Percentiles rank a stretch among this genome's conserved stretches.
These are phyloP conservation scores for Clarias batrachus DNA, from an alignment of 2,113 vertebrate genomes.

Conservation along the genomic window DNA sequence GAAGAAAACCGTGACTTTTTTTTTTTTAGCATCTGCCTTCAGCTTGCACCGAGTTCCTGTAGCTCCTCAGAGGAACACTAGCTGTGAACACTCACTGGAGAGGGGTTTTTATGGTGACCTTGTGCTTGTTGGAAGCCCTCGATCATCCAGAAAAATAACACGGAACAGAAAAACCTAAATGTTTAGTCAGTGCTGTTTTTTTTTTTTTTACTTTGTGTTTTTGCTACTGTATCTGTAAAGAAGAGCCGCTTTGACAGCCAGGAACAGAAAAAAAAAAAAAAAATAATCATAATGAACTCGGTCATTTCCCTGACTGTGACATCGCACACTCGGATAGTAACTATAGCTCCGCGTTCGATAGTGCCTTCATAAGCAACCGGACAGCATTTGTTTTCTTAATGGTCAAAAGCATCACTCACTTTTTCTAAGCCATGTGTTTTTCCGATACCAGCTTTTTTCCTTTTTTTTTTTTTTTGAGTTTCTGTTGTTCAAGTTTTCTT, in stretches of 20 bases:
- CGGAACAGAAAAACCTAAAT: background rate
- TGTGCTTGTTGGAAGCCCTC: background rate
- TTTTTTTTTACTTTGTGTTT: background rate
- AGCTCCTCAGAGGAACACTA: background rate
- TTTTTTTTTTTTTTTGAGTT: background rate
- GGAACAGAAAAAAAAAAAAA: background rate
- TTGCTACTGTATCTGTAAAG: background rate
- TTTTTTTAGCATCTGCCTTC: background rate
- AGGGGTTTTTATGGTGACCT: background rate
- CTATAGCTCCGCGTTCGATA: slow-evolving; percentile 46
- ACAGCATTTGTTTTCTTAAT: background rate
- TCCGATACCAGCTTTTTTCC: slow-evolving; percentile 32
- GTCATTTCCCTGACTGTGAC: background rate
- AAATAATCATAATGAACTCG: background rate
- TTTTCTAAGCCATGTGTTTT: slow-evolving; percentile 26
- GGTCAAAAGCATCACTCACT: background rate
- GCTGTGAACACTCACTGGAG: background rate
- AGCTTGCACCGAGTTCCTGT: background rate
- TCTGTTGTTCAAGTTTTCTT: slow-evolving; percentile 36
- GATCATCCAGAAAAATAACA: background rate
- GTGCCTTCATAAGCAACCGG: slow-evolving; percentile 65
- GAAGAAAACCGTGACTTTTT: background rate
- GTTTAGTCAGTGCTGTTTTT: slow-evolving; percentile 1
- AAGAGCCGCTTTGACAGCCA: background rate
- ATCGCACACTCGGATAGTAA: background rate